These are phyloP conservation scores for Plemyria rubiginata DNA, from an alignment of 2,888 invertebrate genomes.

Conservation along the genomic window DNA sequence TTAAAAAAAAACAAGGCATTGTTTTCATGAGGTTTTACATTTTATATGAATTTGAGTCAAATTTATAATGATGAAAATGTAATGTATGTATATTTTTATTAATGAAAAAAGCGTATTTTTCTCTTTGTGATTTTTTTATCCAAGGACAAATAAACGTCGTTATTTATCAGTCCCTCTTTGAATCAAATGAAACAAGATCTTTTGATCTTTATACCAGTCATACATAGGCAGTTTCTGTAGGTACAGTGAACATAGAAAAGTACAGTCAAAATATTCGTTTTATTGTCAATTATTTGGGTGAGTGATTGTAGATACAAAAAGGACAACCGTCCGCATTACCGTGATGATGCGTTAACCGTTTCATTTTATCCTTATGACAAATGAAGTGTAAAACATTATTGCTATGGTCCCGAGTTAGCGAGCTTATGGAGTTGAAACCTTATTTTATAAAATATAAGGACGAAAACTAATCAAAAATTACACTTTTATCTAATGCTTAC, in stretches of 20 bases:
- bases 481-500: slow-evolving; percentile 5
- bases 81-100: no score
- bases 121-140: no score
- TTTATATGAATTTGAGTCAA: no score
- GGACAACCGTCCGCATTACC: slow-evolving; percentile 25
- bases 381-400: slow-evolving; percentile 28
- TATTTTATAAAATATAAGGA: slow-evolving; percentile 11
- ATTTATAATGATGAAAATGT: no score
- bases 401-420: slow-evolving; percentile 6
- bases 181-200: neutral
- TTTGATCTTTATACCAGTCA: neutral
- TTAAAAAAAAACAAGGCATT: no score
- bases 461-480: slow-evolving; percentile 10
- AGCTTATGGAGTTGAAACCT: slow-evolving; percentile 3
- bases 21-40: no score
- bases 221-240: neutral
- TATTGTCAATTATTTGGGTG: slow-evolving; percentile 26
- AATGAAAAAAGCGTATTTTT: no score
- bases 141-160: no score
- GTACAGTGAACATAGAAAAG: neutral
- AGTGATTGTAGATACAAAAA: slow-evolving; percentile 26
- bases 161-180: no score
- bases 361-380: slow-evolving; percentile 29
- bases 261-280: slow-evolving; percentile 8
- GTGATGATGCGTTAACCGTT: slow-evolving; percentile 26